These are phyloP conservation scores for Spodoptera picta DNA, from an alignment of 2,888 invertebrate species.

Conservation along the genomic window DNA sequence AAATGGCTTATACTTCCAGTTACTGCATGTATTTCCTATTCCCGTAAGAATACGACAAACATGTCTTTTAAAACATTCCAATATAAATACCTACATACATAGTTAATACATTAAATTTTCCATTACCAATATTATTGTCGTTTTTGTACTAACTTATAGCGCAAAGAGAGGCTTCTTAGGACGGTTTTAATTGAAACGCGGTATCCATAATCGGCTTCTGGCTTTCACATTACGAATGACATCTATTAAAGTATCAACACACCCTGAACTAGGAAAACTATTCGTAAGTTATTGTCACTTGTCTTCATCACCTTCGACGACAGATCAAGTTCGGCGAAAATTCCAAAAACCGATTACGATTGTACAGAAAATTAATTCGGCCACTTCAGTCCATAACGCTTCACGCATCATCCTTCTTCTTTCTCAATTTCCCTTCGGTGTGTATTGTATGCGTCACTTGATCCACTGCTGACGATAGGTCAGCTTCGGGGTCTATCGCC, in stretches of 20 bases:
- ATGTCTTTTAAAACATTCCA: constrained; percentile 30
- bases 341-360: constrained; percentile 50
- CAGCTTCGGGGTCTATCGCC: constrained; percentile 91
- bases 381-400: constrained; percentile 31
- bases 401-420: constrained; percentile 93
- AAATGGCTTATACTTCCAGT: constrained; percentile 12
- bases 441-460: constrained; percentile 97
- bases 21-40: constrained; percentile 14
- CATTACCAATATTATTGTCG: constrained; percentile 74
- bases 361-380: constrained; percentile 34
- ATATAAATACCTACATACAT: constrained; percentile 14
- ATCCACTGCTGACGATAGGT: constrained; percentile 94
- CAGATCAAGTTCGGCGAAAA: neutral
- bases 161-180: constrained; percentile 64
- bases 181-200: constrained; percentile 62
- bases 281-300: constrained; percentile 2
- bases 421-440: constrained; percentile 95
- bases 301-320: constrained; percentile 1
- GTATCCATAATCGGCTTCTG: constrained; percentile 26
- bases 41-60: constrained; percentile 18
- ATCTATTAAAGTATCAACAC: neutral
- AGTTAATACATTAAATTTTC: constrained; percentile 37
- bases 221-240: constrained; percentile 4
- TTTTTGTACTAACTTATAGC: constrained; percentile 75
- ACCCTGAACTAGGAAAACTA: too few species aligned